Percentiles rank a stretch among this genome's conserved stretches.
These are phyloP conservation scores for Lycopodina hypogea DNA, from an alignment of 37 sponge, comb jelly and placozoan species.

Conservation along the genomic window DNA sequence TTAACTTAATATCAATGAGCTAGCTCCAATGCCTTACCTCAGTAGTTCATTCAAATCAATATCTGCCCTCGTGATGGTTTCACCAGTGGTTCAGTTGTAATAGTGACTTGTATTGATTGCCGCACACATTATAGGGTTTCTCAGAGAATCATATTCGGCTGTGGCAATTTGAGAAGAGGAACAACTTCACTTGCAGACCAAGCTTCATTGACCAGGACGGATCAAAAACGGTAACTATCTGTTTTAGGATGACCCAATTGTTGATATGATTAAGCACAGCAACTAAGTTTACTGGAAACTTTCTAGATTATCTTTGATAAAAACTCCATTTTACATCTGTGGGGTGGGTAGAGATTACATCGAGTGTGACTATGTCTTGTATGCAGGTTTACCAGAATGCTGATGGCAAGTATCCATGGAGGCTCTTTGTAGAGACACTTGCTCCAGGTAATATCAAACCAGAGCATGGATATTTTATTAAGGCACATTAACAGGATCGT, in stretches of 20 bases:
- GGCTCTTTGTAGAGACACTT: conserved; percentile 60
- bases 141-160: conserved; percentile 51
- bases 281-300: too few species aligned
- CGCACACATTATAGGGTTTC: conserved; percentile 65
- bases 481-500: neutral
- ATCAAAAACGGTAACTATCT: conserved; percentile 36
- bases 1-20: too few species aligned
- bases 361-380: neutral
- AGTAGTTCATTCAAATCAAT: too few species aligned
- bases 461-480: too few species aligned
- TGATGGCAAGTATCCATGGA: conserved; percentile 52
- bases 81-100: too few species aligned
- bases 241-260: neutral
- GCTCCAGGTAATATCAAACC: conserved; percentile 36
- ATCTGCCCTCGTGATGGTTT: too few species aligned
- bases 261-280: too few species aligned
- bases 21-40: too few species aligned
- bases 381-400: conserved; percentile 64
- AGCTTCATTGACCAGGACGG: conserved; percentile 45
- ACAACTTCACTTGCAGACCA: conserved; percentile 77
- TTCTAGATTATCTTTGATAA: too few species aligned
- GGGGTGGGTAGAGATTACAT: too few species aligned
- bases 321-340: too few species aligned
- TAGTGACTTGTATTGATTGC: too few species aligned
- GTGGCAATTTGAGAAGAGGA: conserved; percentile 88